Conservation (phyloP, 64 coral and sea anemone genomes). For the Dendronephthya gigantea region DNA sequence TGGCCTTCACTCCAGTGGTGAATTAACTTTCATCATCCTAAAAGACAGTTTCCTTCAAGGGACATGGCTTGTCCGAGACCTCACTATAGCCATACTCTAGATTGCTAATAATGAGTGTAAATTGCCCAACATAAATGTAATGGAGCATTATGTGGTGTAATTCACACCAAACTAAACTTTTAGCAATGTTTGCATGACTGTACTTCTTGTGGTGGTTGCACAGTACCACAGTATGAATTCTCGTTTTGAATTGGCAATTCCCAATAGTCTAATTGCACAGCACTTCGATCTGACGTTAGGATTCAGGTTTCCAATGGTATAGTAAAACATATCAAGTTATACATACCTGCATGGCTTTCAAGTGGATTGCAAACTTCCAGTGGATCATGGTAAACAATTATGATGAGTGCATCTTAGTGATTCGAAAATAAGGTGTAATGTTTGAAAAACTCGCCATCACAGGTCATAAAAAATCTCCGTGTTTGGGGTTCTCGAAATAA, state of each 20-base stretch:
- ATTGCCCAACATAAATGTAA: too few relatives aligned
- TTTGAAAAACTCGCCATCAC: not conserved
- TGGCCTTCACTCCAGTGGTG: too few relatives aligned
- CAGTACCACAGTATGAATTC: too few relatives aligned
- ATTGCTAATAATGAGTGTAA: too few relatives aligned
- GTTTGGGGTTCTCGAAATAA: not conserved
- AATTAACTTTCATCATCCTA: too few relatives aligned
- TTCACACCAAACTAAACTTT: too few relatives aligned
- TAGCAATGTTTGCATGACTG: too few relatives aligned
- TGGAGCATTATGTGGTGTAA: too few relatives aligned
- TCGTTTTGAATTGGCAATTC: slow-evolving; percentile 26
- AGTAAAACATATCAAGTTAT: slow-evolving; percentile 21
- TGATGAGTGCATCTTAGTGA: not conserved
- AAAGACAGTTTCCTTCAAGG: too few relatives aligned
- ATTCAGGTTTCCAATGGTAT: slow-evolving; percentile 15
- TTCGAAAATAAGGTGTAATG: not conserved
- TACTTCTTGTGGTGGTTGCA: too few relatives aligned
- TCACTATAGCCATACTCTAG: too few relatives aligned
- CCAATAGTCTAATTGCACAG: slow-evolving; percentile 20
- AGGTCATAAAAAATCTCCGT: slow-evolving; percentile 27
- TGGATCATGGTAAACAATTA: slow-evolving; percentile 25
- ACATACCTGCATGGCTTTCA: slow-evolving; percentile 12
- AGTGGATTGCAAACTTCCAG: slow-evolving; percentile 33
- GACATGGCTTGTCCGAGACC: too few relatives aligned
- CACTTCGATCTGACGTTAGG: slow-evolving; percentile 20